Conservation (phyloP, 2,888 invertebrate genomes). For the Scrobipalpa costella region DNA sequence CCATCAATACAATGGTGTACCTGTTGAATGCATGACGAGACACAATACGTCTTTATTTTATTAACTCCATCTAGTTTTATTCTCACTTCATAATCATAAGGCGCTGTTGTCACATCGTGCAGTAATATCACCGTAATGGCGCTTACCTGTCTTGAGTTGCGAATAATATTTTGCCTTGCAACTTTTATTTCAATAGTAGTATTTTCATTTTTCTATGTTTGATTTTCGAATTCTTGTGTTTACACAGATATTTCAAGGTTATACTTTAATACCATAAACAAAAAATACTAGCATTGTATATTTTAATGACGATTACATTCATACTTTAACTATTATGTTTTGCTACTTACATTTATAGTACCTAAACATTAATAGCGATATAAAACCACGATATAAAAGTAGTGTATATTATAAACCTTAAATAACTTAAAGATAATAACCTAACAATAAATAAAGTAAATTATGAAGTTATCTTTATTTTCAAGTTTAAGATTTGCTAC, state of each 20-base stretch:
- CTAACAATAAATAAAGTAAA: no score
- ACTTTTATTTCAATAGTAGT: neutral
- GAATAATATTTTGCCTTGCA: conserved; percentile 13
- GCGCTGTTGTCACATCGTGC: neutral
- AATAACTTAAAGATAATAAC: no score
- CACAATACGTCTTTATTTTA: conserved; percentile 35
- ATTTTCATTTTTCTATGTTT: no score
- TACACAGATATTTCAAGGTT: neutral
- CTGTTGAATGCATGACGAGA: conserved; percentile 71
- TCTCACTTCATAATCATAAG: neutral
- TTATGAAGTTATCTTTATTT: no score
- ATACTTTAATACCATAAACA: neutral
- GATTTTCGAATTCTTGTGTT: neutral
- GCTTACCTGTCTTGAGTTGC: neutral
- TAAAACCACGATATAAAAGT: no score
- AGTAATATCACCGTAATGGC: conserved; percentile 21
- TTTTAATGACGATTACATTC: no score
- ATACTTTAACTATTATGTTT: no score
- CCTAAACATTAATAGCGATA: neutral
- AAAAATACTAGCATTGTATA: no score
- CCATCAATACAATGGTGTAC: conserved; percentile 56
- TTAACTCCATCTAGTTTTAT: neutral
- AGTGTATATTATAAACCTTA: no score
- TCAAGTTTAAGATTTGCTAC: no score
- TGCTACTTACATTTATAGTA: no score